Evolutionary conservation across 2,797 vertebrate genomes (phyloP).

Genomic region (Halcyon badia): DNA sequence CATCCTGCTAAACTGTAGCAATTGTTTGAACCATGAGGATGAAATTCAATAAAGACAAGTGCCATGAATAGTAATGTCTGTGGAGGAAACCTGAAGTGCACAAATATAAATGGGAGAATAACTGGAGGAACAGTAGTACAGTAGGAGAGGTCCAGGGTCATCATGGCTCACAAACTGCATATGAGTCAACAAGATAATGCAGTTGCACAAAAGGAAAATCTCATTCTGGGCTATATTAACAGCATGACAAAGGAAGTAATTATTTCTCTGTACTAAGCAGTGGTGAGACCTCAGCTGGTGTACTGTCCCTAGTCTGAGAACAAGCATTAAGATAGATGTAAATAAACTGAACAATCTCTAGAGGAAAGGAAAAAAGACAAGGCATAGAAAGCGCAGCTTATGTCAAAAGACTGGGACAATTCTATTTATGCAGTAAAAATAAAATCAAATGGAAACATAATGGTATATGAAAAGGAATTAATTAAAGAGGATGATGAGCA

Average conservation of each 20-base stretch:
- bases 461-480: neutral
- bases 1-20: neutral
- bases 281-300: neutral
- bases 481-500: neutral
- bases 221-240: conserved; percentile 27
- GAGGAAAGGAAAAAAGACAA: neutral
- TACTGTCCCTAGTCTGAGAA: neutral
- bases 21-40: neutral
- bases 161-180: neutral
- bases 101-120: neutral
- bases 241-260: conserved; percentile 22
- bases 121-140: neutral
- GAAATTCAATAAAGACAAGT: conserved; percentile 5
- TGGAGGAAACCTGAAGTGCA: neutral
- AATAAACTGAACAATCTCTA: neutral
- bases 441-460: neutral
- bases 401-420: neutral
- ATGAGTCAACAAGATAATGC: neutral
- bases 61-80: neutral
- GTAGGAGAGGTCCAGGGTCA: conserved; percentile 40
- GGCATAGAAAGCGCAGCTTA: neutral
- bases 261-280: neutral
- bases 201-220: conserved; percentile 10
- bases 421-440: neutral
- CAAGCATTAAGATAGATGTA: neutral